Evolutionary conservation across 2,888 invertebrate species (phyloP), one percentile per base, ranked within the genome.

Genomic region (Hirtodrosophila confusa): DNA sequence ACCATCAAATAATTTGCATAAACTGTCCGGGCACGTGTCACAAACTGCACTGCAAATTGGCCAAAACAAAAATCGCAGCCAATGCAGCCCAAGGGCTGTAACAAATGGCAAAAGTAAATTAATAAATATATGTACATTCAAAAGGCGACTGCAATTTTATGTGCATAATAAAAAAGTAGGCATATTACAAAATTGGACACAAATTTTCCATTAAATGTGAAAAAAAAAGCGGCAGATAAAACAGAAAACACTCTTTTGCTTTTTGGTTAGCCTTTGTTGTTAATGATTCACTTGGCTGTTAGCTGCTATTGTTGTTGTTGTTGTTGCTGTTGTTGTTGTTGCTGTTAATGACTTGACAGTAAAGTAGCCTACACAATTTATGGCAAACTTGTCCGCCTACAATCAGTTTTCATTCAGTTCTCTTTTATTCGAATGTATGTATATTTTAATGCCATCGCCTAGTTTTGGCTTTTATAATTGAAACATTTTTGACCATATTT

Each of bases 401-500:
- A 84, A 86, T 78, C 76, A 67, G 74, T 82, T 85, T 83, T 78
- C 75, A 71, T 82, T 83, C 70, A 66, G 51, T 56, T 71, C 49
- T 55, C 23, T 17, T 17, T 17, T 17, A 17, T 17, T 1, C 17
- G 17, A 17, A 17, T 17, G 2, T 17, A 17, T 54, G 17, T 36
- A 27, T 57, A 35, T 62, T 62, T 73, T 69, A 64, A 63, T 78
- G 63, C 73, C 63, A 64, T 69, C 67, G 61, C 71, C 65, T 76
- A 76, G 72, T 75, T 78, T 74, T 65, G 63, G 53, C 72, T 70
- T 66, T 70, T 66, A 83, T 86, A 85, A 85, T 85, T 85, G 84
- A 85, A 85, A 86, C 84, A 86, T 85, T 85, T 86, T 79, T 85
- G 79, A 75, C 84, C 84, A 85, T 82, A 85, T 86, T 86, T 80